phyloP scores from a whole-genome alignment of 2,888 invertebrate species.

The Thereva nobilitata region DNA sequence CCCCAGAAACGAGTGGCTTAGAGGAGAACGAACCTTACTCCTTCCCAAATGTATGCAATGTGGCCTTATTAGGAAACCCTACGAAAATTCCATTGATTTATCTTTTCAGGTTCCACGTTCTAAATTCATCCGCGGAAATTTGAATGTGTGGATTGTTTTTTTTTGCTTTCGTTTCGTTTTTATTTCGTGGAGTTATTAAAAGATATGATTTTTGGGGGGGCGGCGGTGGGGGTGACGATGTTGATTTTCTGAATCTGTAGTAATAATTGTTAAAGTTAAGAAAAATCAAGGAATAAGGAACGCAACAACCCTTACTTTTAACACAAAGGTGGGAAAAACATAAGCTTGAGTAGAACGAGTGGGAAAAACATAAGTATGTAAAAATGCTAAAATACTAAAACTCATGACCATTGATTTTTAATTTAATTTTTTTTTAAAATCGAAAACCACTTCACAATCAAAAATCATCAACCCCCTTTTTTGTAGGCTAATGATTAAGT shows the following conservation, averaged over 20 bases:
- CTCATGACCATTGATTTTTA: constrained; percentile 40
- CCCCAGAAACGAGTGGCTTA: no score
- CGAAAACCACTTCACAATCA: neutral
- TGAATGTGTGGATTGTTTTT: constrained; percentile 28
- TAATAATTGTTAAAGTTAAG: constrained; percentile 15
- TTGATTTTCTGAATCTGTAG: no score
- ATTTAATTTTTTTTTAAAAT: constrained; percentile 24
- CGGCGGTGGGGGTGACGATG: no score
- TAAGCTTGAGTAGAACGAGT: neutral
- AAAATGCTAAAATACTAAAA: neutral
- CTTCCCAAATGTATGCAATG: no score
- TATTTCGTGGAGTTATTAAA: no score
- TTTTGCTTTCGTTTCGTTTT: no score
- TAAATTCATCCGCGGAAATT: constrained; percentile 38
- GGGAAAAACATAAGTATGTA: neutral
- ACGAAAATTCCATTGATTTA: constrained; percentile 37
- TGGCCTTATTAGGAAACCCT: neutral
- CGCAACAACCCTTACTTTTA: constrained; percentile 22
- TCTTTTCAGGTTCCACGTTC: constrained; percentile 38
- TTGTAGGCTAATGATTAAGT: constrained; percentile 38
- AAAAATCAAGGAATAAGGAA: constrained; percentile 27
- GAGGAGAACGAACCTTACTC: no score
- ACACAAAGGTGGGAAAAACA: neutral
- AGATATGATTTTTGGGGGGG: no score
- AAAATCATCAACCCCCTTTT: constrained; percentile 27